Percentiles rank a stretch among this genome's conserved stretches.
Conservation (phyloP, 2,113 vertebrate species). For the Oncorhynchus masou region DNA sequence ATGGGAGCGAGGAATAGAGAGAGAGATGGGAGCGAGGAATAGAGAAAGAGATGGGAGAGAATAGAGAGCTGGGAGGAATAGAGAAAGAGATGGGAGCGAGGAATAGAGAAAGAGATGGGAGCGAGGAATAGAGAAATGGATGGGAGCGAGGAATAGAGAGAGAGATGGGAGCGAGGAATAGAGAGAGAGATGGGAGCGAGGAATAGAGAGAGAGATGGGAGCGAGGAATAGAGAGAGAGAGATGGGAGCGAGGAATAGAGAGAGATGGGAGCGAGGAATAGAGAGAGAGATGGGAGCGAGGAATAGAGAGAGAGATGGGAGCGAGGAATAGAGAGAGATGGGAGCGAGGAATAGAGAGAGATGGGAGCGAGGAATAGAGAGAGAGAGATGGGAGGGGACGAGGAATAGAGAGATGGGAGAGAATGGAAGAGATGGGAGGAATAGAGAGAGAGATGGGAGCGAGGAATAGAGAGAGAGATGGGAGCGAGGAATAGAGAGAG, state of each 20-base stretch:
- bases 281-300: slow-evolving; percentile 1
- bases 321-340: slow-evolving; percentile 24
- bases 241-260: no score
- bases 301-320: not conserved
- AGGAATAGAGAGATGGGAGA: slow-evolving; percentile 24
- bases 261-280: no score
- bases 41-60: no score
- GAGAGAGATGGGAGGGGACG: slow-evolving; percentile 10
- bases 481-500: no score
- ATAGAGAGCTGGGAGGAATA: no score
- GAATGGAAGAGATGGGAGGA: no score
- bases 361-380: no score
- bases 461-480: no score
- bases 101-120: slow-evolving; percentile 21
- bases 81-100: slow-evolving; percentile 23
- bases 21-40: not conserved
- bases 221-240: slow-evolving; percentile 2
- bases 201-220: slow-evolving; percentile 29
- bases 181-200: slow-evolving; percentile 21
- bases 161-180: no score
- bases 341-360: no score
- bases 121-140: slow-evolving; percentile 24
- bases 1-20: slow-evolving; percentile 8
- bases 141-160: no score
- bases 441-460: no score